Evolutionary conservation across 2,797 vertebrate genomes (phyloP).

Genomic region (Falco rusticolus): DNA sequence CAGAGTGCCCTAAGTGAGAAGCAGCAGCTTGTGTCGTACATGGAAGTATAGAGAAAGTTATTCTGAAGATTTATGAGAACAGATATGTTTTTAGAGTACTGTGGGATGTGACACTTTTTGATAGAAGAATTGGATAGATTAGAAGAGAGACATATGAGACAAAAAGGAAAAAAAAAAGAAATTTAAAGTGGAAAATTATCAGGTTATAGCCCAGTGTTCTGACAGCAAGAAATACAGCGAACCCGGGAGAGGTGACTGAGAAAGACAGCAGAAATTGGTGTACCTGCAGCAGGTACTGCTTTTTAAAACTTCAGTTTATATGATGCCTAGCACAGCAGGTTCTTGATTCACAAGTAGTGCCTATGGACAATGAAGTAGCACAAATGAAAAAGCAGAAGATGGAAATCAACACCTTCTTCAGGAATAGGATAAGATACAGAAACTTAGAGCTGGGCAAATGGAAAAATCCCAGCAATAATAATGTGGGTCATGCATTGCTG

Average conservation of each 20-base stretch:
- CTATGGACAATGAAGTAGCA: background rate
- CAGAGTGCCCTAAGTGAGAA: background rate
- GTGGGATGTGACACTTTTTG: background rate
- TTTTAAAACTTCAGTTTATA: background rate
- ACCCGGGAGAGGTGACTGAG: background rate
- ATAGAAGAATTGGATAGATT: background rate
- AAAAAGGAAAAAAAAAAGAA: background rate
- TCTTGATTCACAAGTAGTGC: background rate
- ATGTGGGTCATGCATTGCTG: background rate
- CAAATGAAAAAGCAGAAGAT: constrained; percentile 7
- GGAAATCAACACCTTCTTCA: background rate
- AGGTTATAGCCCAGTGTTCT: background rate
- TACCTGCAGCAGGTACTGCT: background rate
- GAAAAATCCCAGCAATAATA: background rate
- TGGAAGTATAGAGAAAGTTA: background rate
- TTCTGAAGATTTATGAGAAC: constrained; percentile 2
- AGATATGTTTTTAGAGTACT: background rate
- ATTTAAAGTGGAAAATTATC: background rate
- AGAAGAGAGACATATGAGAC: background rate
- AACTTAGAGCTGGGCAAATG: background rate
- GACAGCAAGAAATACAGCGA: background rate
- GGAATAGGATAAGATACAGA: background rate
- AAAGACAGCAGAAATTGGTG: background rate
- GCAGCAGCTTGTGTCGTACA: background rate
- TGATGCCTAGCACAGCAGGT: background rate